Percentiles rank a stretch among this genome's conserved stretches.
These are phyloP conservation scores for Balanococcus diminutus DNA, from an alignment of 2,888 invertebrate species.

Conservation along the genomic window DNA sequence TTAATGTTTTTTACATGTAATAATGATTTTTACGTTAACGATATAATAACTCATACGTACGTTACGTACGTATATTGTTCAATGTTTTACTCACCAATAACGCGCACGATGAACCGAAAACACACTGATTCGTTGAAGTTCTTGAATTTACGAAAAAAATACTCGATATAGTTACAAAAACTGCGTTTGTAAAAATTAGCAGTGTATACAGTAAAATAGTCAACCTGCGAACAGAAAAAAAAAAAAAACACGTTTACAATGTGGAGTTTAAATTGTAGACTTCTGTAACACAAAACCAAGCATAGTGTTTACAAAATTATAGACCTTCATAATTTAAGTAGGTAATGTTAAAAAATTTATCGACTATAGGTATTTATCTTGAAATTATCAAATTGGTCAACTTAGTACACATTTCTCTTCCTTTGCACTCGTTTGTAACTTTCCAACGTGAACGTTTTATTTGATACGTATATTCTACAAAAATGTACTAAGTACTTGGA, in stretches of 20 bases:
- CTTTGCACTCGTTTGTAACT: not conserved
- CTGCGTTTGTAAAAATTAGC: conserved; percentile 67
- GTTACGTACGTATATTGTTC: not conserved
- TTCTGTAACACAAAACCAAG: not conserved
- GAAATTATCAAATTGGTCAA: not conserved
- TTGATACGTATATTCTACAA: not conserved
- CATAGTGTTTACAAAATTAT: too few species aligned
- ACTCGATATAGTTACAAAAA: conserved; percentile 69
- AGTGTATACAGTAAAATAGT: conserved; percentile 69
- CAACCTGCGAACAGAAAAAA: conserved; percentile 64
- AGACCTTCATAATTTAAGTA: too few species aligned
- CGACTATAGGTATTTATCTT: not conserved
- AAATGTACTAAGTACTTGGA: not conserved
- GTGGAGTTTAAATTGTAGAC: not conserved
- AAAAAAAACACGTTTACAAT: too few species aligned
- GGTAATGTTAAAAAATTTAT: not conserved
- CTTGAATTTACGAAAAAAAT: conserved; percentile 70
- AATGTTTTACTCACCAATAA: conserved; percentile 67
- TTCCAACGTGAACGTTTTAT: not conserved
- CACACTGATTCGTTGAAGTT: conserved; percentile 73
- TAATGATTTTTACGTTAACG: not conserved
- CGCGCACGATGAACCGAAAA: conserved; percentile 76
- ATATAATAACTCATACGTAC: not conserved
- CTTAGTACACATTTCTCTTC: not conserved
- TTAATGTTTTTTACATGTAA: conserved; percentile 20